Evolutionary conservation across 1,140 invertebrate species (phyloP).

Genomic region (Calliopsis andreniformis): DNA sequence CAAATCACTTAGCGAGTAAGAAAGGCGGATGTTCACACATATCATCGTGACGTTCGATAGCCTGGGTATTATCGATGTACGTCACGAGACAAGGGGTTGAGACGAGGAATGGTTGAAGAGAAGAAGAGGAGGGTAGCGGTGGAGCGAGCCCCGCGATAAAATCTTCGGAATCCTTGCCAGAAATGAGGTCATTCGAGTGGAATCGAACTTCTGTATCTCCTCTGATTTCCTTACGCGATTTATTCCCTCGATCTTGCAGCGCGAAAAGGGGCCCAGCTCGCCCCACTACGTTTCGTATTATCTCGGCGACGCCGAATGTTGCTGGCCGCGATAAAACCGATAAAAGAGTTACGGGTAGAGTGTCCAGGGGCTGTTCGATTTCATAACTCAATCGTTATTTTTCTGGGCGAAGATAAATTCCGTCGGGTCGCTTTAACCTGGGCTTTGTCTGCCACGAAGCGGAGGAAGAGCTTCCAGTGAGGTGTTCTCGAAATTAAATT

Average conservation of each 20-base stretch:
- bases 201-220: constrained; percentile 33
- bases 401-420: neutral
- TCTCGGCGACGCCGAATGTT: neutral
- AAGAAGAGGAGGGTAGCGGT: neutral
- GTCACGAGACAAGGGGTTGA: neutral
- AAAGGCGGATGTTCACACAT: constrained; percentile 8
- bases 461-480: too few relatives aligned
- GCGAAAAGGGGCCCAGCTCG: neutral
- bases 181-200: constrained; percentile 34
- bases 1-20: neutral
- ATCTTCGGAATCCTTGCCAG: constrained; percentile 35
- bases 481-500: too few relatives aligned
- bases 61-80: constrained; percentile 17
- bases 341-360: too few relatives aligned
- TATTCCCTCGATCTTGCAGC: constrained; percentile 15
- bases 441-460: too few relatives aligned
- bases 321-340: neutral
- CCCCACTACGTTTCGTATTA: neutral
- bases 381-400: neutral
- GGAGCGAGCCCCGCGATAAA: neutral
- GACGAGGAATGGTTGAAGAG: too few relatives aligned
- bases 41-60: constrained; percentile 5
- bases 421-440: too few relatives aligned
- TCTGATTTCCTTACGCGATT: constrained; percentile 39
- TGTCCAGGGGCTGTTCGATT: neutral